phyloP scores from a whole-genome alignment of 2,888 invertebrate genomes.

The Drosophila borealis region DNA sequence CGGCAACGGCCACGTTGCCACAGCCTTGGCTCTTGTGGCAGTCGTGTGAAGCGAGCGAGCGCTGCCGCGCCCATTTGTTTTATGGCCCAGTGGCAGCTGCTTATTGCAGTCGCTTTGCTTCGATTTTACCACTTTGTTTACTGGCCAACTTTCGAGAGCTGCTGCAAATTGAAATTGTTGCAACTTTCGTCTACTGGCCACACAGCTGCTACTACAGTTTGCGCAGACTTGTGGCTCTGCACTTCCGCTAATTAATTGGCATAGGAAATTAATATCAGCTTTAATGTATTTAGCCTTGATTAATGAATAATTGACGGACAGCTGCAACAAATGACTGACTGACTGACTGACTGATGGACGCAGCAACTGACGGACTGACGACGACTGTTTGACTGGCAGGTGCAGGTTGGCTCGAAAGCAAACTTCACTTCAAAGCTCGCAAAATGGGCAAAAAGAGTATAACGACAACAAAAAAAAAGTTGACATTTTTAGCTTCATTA shows the following conservation, averaged over 20 bases:
- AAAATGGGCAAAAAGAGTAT: slow-evolving; percentile 33
- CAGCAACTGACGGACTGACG: background rate
- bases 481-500: slow-evolving; percentile 75
- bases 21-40: slow-evolving; percentile 6
- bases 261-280: slow-evolving; percentile 70
- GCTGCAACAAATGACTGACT: slow-evolving; percentile 28
- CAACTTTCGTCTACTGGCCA: slow-evolving; percentile 29
- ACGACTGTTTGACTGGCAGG: slow-evolving; percentile 24
- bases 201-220: slow-evolving; percentile 8
- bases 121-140: slow-evolving; percentile 72
- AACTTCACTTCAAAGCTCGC: slow-evolving; percentile 29
- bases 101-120: slow-evolving; percentile 78
- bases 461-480: slow-evolving; percentile 29
- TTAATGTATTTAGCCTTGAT: slow-evolving; percentile 74
- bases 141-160: slow-evolving; percentile 53
- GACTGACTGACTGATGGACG: slow-evolving; percentile 3
- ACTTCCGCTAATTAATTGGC: slow-evolving; percentile 75
- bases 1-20: background rate
- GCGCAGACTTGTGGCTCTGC: slow-evolving; percentile 14
- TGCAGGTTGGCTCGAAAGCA: slow-evolving; percentile 47
- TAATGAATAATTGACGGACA: slow-evolving; percentile 71
- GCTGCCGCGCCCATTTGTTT: slow-evolving; percentile 56
- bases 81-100: slow-evolving; percentile 69
- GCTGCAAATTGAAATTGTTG: slow-evolving; percentile 73
- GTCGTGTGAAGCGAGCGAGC: slow-evolving; percentile 14